These are phyloP conservation scores for Drosophila quadrilineata DNA, from an alignment of 1,140 invertebrate genomes.

Conservation along the genomic window DNA sequence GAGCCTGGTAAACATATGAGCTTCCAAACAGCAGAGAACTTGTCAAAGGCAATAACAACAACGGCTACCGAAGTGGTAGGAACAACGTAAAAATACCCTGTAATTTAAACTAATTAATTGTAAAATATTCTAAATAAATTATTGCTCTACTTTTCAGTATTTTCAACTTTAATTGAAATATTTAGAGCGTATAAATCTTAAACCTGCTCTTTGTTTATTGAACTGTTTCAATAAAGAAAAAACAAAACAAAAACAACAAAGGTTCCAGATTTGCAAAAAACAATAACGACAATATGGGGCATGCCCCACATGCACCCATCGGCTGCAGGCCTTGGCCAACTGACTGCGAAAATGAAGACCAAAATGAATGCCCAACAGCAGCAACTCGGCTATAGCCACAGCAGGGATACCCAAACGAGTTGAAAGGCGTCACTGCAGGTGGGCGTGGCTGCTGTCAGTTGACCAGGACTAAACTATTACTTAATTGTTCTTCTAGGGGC, in stretches of 20 bases:
- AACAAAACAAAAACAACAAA: background rate
- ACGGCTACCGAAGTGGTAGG: no score
- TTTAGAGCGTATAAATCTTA: no score
- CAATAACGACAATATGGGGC: no score
- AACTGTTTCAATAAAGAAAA: slow-evolving; percentile 16
- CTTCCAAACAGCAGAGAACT: slow-evolving; percentile 12
- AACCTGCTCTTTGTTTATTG: slow-evolving; percentile 26
- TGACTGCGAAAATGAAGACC: background rate
- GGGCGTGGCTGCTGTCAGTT: no score
- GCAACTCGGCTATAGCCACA: background rate
- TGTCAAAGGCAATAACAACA: slow-evolving; percentile 33
- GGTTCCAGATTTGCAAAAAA: no score
- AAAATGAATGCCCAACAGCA: background rate
- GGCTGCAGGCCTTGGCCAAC: no score
- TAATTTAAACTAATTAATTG: no score
- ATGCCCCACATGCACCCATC: no score
- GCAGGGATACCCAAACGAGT: background rate
- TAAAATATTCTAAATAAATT: no score
- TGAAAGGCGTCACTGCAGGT: slow-evolving; percentile 7
- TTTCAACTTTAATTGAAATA: no score
- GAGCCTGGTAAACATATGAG: slow-evolving; percentile 15
- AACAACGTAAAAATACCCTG: slow-evolving; percentile 2
- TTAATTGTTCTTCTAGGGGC: slow-evolving; percentile 2
- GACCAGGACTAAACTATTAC: no score
- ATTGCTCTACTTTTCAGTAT: no score